Percentiles rank a stretch among this genome's conserved stretches.
phyloP scores from a whole-genome alignment of 2,113 vertebrate species.

The Alectura lathami region DNA sequence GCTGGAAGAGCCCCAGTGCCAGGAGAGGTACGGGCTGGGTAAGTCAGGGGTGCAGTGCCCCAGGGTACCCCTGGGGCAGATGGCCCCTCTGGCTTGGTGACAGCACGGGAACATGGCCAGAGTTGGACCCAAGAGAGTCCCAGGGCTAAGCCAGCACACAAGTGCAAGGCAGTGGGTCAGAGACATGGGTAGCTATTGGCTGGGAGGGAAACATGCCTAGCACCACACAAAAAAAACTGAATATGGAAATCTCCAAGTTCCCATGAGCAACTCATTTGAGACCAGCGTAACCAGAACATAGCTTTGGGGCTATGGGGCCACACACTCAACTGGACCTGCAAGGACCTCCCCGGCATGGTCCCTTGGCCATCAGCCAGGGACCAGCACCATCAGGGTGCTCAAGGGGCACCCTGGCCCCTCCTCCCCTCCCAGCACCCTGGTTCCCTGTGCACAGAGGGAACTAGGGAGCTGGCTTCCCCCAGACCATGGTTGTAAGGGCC shows the following conservation, averaged over 20 bases:
- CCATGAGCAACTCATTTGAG: background rate
- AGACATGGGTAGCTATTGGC: background rate
- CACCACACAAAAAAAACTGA: background rate
- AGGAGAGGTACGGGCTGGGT: background rate
- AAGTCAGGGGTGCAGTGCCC: too few relatives aligned
- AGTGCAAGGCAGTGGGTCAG: background rate
- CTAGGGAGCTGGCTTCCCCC: background rate
- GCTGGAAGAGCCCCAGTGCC: background rate
- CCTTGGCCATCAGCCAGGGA: background rate
- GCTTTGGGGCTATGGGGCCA: fast-evolving
- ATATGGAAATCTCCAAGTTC: background rate
- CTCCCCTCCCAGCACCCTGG: background rate
- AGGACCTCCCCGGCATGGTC: background rate
- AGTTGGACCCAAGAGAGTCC: background rate
- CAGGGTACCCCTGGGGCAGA: background rate
- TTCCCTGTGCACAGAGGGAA: background rate
- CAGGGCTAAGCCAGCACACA: background rate
- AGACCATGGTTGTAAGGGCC: background rate
- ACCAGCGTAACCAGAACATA: background rate
- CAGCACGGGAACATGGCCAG: background rate
- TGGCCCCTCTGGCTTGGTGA: background rate
- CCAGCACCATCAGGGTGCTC: background rate
- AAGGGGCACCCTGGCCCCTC: background rate
- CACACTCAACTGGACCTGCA: background rate
- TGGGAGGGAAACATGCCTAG: too few relatives aligned